Base-by-base conservation (phyloP, 2,113 vertebrate species). In the Myotis davidii region DNA sequence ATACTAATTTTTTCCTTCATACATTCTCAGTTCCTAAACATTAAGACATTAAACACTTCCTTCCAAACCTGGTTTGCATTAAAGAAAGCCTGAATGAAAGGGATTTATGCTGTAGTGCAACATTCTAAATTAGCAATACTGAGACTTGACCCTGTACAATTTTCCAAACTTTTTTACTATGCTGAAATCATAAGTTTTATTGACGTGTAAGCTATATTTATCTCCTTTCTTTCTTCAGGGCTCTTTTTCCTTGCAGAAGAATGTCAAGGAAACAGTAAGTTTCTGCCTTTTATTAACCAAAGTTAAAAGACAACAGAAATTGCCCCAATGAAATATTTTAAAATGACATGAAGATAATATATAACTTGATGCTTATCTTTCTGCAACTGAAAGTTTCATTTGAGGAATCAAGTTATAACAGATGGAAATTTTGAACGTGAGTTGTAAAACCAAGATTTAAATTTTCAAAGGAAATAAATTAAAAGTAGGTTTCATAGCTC, bases 281-380 rank as follows among this genome's bases (percentile, higher is more conserved):
- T 89, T 65, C 56, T 70, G 23, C 48, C 83, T 42, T 13, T 84
- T 52, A 69, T 65, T 90, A 73, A 39, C 37, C 20, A 69, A 84
- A 50, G 29, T 12, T 59, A 61, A 25, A 67, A 94, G 61, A 87
- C 45, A 94, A 61, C 4, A 96, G 77, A 95, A 79, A 74, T 37
- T 90, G 29, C 32, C 0, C 18, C 34, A 78, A 12, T 94, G 52
- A 90, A 88, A 83, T 85, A 67, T 88, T 96, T 85, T 91, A 88
- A 27, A n/a, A 65, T 70, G 18, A 83, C 7, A 34, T 70, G 25
- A 85, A n/a, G 32, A 39, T 77, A 39, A 39, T 86, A 17, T 54
- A 29, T 29, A 93, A 77, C 3, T 64, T 85, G 11, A 74, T 34
- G 17, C 59, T 90, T 88, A 48, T 59, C 34, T 86, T 92, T 73